A percentile compares a stretch with the other conserved stretches of the same genome.
phyloP scores from a whole-genome alignment of 2,888 invertebrate genomes.

The Craniophora ligustri region DNA sequence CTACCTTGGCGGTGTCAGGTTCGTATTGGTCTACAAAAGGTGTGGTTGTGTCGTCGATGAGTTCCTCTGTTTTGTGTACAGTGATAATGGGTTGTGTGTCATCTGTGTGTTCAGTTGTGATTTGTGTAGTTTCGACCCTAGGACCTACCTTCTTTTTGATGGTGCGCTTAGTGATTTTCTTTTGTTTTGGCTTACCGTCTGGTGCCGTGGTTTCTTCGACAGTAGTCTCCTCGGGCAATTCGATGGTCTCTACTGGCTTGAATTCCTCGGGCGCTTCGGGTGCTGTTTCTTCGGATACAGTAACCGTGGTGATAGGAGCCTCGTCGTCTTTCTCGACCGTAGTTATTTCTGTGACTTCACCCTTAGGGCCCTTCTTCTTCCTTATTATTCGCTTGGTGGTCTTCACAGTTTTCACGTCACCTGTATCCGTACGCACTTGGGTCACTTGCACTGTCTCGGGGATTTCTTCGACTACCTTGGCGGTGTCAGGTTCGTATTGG shows the following conservation, averaged over 20 bases:
- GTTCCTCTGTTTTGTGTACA: background rate
- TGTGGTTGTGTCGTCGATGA: background rate
- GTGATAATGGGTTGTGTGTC: background rate
- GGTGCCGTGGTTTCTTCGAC: background rate
- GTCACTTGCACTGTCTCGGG: constrained; percentile 19
- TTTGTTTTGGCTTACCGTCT: background rate
- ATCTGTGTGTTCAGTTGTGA: background rate
- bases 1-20: background rate
- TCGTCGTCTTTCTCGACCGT: constrained; percentile 78
- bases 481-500: background rate
- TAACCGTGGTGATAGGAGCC: constrained; percentile 66
- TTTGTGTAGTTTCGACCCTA: background rate
- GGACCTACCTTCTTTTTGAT: background rate
- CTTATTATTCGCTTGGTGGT: constrained; percentile 63
- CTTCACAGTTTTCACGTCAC: constrained; percentile 61
- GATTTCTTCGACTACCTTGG: constrained; percentile 6
- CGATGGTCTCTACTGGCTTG: background rate
- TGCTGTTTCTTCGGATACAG: constrained; percentile 62
- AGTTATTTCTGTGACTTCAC: constrained; percentile 81
- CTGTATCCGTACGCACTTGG: constrained; percentile 59
- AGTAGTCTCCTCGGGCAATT: background rate
- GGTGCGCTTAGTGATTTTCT: background rate
- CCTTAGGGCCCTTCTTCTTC: constrained; percentile 76
- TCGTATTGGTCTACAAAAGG: background rate
- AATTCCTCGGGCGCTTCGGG: constrained; percentile 30